phyloP scores from a whole-genome alignment of 2,797 vertebrate genomes.

The Onychomys arenicola region DNA sequence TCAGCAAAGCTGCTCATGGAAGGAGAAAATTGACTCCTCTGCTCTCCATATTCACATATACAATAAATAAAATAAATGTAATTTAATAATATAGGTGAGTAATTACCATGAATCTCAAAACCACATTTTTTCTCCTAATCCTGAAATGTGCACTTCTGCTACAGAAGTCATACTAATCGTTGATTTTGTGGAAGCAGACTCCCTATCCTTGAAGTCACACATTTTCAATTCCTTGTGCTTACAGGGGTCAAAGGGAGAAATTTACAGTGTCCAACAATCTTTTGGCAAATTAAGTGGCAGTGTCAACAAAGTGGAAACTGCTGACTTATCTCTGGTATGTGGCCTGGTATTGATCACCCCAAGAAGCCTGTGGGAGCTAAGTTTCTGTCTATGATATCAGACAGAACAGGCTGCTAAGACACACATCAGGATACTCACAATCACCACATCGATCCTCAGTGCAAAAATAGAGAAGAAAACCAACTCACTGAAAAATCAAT shows the following conservation, averaged over 20 bases:
- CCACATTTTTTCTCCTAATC: not conserved
- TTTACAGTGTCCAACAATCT: not conserved
- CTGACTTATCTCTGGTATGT: not conserved
- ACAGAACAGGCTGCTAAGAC: not conserved
- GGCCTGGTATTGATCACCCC: not conserved
- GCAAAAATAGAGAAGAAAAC: not conserved
- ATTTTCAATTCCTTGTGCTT: not conserved
- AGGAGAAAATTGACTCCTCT: not conserved
- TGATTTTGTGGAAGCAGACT: not conserved
- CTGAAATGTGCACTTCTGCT: not conserved
- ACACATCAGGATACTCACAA: too few relatives aligned
- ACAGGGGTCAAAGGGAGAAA: not conserved
- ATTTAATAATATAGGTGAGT: not conserved
- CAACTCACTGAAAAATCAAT: not conserved
- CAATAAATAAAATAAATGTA: not conserved
- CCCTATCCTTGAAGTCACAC: not conserved
- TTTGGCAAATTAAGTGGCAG: conserved; percentile 19
- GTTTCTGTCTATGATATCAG: not conserved
- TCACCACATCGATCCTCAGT: not conserved
- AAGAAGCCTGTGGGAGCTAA: not conserved
- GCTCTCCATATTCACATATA: not conserved
- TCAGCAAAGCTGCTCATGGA: not conserved
- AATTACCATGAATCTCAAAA: not conserved
- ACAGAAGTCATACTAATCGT: not conserved
- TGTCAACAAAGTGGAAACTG: not conserved